Evolutionary conservation across 2,888 invertebrate species (phyloP).

Genomic region (Drosophila antonietae): DNA sequence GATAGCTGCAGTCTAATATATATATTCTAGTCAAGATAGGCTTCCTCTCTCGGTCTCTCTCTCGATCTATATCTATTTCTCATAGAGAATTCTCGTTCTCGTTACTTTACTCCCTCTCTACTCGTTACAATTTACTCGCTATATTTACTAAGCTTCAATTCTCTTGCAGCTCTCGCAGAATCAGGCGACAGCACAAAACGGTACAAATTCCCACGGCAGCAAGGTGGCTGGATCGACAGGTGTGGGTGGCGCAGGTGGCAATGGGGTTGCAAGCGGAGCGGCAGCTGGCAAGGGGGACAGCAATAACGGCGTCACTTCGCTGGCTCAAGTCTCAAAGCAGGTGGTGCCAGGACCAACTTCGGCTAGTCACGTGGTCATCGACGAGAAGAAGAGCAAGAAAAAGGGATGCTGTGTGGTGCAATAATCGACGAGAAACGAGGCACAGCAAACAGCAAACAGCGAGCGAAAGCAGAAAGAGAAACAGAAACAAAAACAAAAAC

Average conservation of each 20-base stretch:
- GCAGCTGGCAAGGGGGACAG: conserved; percentile 64
- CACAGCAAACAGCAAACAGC: conserved; percentile 30
- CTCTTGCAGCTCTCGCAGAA: conserved; percentile 82
- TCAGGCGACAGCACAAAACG: conserved; percentile 85
- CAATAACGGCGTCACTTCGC: conserved; percentile 83
- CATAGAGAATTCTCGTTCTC: neutral
- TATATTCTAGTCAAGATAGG: too few species aligned
- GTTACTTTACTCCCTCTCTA: neutral
- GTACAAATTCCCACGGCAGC: conserved; percentile 84
- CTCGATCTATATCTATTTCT: neutral
- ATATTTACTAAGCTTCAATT: conserved; percentile 12
- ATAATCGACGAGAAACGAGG: conserved; percentile 85
- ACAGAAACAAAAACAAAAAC: conserved; percentile 15
- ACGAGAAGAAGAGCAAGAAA: conserved; percentile 96
- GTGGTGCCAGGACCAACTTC: conserved; percentile 92
- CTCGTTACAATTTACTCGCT: neutral
- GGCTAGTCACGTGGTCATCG: conserved; percentile 93
- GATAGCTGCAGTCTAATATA: too few species aligned
- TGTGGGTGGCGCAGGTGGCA: conserved; percentile 40
- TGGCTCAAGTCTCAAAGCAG: conserved; percentile 85
- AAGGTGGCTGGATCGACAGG: conserved; percentile 69
- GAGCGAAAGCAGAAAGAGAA: conserved; percentile 3
- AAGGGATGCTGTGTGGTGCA: conserved; percentile 97
- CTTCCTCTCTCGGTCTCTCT: neutral
- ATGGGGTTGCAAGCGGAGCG: conserved; percentile 56